Evolutionary conservation across 2,888 invertebrate species (phyloP), one percentile per base, ranked within the genome.

Genomic region (Meiosimyza decipiens): DNA sequence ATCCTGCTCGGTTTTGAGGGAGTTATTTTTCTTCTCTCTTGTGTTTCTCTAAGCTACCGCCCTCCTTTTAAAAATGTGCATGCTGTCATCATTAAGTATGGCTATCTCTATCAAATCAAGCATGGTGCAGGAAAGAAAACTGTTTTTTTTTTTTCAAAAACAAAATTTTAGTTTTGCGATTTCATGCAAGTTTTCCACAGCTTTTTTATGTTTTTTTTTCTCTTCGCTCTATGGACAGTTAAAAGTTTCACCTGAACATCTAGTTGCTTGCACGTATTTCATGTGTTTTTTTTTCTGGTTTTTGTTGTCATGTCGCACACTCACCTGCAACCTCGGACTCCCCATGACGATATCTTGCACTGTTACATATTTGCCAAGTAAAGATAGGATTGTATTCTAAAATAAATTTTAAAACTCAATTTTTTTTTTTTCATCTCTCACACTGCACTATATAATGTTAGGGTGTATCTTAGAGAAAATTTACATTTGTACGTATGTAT

Each of bases 241-340:
- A 22, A 4, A 57, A 57, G 4, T 28, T 57, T 57, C 28, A 18
- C 5, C 57, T 57, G 3, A 28, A 11, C 2, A n/a, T 22, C 18
- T 3, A 57, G 57, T 57, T 6, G 40, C 2, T 12, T 55, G 55
- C 55, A 18, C 18, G 55, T 55, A 22, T 2, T 57, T 57, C 28
- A 18, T 12, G 2, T 28, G 28, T 11, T 28, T 57, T 57, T 57
- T 57, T 28, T 11, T 40, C 5, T 7, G 1, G 9, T 40, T 57
- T 57, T 57, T 28, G 28, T 57, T 57, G 57, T 57, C 57, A 28
- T 28, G 28, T 15, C 28, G 28, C 57, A 57, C 13, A 57, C 28
- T 9, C 3, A 9, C 40, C 40, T 7, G 40, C 40, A 40, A 40
- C 9, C 9, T 40, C 40, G 40, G 9, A 40, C 22, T 22, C 11